phyloP scores from a whole-genome alignment of 2,113 vertebrate genomes.

The Takifugu bimaculatus region DNA sequence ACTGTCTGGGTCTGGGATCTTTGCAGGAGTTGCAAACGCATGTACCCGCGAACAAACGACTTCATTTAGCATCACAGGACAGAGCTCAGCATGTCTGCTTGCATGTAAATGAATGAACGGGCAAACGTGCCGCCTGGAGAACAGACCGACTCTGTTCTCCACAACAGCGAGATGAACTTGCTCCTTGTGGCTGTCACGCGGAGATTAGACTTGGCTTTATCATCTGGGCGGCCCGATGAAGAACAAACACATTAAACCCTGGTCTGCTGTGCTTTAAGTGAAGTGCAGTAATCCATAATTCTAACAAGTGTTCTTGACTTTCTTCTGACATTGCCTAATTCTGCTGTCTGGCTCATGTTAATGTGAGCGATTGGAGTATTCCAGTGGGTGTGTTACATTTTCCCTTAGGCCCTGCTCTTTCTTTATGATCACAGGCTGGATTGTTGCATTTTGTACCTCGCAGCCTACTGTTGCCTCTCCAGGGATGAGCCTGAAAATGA shows the following conservation, averaged over 20 bases:
- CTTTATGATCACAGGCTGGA: slow-evolving; percentile 44
- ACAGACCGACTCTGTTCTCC: slow-evolving; percentile 31
- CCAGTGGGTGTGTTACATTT: slow-evolving; percentile 44
- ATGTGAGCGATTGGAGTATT: slow-evolving; percentile 39
- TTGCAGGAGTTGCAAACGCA: background rate
- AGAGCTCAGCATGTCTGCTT: slow-evolving; percentile 31
- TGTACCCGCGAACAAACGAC: slow-evolving; percentile 12
- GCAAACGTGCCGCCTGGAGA: slow-evolving; percentile 39
- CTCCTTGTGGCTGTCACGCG: slow-evolving; percentile 21
- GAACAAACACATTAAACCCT: slow-evolving; percentile 14
- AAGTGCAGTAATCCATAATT: slow-evolving; percentile 30
- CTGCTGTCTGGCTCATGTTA: slow-evolving; percentile 37
- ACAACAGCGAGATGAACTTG: slow-evolving; percentile 30
- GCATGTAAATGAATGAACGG: slow-evolving; percentile 38
- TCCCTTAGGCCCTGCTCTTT: slow-evolving; percentile 49
- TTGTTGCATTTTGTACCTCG: slow-evolving; percentile 16
- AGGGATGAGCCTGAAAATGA: slow-evolving; percentile 27
- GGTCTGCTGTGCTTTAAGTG: slow-evolving; percentile 14
- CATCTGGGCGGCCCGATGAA: slow-evolving; percentile 3
- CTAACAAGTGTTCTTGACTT: slow-evolving; percentile 55
- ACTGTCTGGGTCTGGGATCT: background rate
- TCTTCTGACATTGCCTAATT: slow-evolving; percentile 55
- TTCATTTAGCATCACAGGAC: background rate
- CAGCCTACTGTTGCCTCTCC: slow-evolving; percentile 23
- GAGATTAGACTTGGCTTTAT: background rate